phyloP scores from a whole-genome alignment of 1,140 invertebrate species.

The Listronotus oregonensis region DNA sequence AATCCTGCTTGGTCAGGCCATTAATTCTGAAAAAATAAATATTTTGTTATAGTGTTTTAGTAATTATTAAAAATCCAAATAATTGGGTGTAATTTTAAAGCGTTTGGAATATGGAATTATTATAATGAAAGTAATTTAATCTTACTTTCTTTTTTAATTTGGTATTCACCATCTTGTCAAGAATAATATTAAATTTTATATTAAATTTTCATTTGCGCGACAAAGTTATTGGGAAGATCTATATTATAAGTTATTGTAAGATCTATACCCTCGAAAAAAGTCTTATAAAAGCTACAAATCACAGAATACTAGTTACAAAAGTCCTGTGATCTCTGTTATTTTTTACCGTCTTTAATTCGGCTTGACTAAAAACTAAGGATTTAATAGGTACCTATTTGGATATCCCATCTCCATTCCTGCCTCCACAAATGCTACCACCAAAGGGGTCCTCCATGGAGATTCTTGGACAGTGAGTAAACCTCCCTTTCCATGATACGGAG shows the following conservation, averaged over 20 bases:
- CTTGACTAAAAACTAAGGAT: neutral
- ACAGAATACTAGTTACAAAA: too few species aligned
- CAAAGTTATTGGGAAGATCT: too few species aligned
- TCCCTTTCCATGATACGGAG: conserved; percentile 73
- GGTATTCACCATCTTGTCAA: conserved; percentile 9
- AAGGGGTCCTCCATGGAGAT: conserved; percentile 79
- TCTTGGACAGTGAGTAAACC: conserved; percentile 84
- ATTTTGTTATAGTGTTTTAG: neutral
- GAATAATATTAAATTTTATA: too few species aligned
- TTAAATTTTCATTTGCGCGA: too few species aligned
- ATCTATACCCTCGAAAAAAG: too few species aligned
- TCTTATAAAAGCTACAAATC: too few species aligned
- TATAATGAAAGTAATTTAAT: neutral
- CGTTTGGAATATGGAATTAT: neutral
- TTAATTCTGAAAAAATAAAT: conserved; percentile 67
- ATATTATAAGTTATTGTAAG: too few species aligned
- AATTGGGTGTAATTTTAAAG: too few species aligned
- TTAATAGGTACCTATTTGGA: conserved; percentile 60
- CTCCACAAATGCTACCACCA: conserved; percentile 82
- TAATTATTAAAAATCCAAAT: too few species aligned
- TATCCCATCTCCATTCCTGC: conserved; percentile 88
- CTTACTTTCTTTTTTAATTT: neutral
- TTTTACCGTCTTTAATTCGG: too few species aligned
- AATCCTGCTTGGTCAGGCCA: conserved; percentile 81
- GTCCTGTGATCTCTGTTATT: too few species aligned